phyloP scores from a whole-genome alignment of 2,113 vertebrate species.

The Plecturocebus donacophilus region DNA sequence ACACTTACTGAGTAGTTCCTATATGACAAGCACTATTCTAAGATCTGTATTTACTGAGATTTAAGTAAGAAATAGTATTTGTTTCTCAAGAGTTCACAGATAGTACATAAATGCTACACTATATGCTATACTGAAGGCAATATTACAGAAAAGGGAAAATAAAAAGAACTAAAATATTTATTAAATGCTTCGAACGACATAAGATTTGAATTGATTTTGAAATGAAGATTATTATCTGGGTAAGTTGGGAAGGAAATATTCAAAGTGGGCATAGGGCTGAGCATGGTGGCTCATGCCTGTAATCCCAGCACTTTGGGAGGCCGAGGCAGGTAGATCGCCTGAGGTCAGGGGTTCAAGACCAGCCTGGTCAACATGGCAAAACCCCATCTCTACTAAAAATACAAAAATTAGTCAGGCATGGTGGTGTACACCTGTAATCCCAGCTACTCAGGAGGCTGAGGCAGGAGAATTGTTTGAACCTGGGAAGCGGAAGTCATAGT shows the following conservation, averaged over 20 bases:
- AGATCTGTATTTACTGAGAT: neutral
- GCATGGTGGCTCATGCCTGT: too few species aligned
- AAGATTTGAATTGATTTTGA: neutral
- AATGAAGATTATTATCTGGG: neutral
- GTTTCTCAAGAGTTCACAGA: neutral
- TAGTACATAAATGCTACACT: neutral
- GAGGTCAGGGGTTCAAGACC: too few species aligned
- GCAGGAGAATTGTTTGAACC: too few species aligned
- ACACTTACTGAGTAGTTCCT: neutral
- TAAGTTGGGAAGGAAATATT: neutral
- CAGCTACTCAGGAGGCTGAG: too few species aligned
- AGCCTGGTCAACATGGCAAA: too few species aligned
- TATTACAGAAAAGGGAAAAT: neutral
- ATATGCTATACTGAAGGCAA: neutral
- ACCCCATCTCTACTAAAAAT: too few species aligned
- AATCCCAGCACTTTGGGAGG: too few species aligned
- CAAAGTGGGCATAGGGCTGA: neutral
- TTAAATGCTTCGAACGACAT: neutral
- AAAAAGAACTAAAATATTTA: neutral
- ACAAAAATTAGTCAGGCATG: too few species aligned
- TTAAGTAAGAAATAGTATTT: neutral
- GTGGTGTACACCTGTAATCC: too few species aligned
- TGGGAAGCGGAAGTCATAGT: too few species aligned
- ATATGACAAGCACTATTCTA: neutral
- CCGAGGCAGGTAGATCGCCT: fast-evolving